Percentiles rank a stretch among this genome's conserved stretches.
Conservation (phyloP, 2,888 invertebrate species). For the Mantis religiosa region DNA sequence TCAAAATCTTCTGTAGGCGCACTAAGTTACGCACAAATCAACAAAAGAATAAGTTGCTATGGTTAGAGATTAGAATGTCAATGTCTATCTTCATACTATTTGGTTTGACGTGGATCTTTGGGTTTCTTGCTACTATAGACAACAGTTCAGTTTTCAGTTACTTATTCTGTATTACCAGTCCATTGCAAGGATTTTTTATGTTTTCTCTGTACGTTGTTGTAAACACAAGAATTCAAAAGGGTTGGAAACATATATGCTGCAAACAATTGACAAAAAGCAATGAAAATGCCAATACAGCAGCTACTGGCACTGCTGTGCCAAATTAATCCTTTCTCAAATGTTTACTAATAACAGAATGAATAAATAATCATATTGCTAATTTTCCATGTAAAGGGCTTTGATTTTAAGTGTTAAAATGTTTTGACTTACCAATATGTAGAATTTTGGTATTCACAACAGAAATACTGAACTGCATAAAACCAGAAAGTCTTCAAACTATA, state of each 20-base stretch:
- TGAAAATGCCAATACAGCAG: neutral
- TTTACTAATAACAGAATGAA: too few relatives aligned
- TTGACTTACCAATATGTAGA: too few relatives aligned
- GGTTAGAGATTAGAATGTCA: neutral
- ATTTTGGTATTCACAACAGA: too few relatives aligned
- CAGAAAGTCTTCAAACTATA: too few relatives aligned
- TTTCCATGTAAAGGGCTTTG: too few relatives aligned
- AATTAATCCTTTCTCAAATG: too few relatives aligned
- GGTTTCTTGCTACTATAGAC: neutral
- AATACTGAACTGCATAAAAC: too few relatives aligned
- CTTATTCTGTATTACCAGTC: neutral
- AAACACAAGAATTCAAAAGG: neutral
- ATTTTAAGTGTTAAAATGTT: too few relatives aligned
- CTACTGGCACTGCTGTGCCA: too few relatives aligned
- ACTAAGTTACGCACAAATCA: neutral
- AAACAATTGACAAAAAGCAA: neutral
- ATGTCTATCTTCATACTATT: neutral
- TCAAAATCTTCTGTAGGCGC: neutral
- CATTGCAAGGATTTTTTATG: neutral
- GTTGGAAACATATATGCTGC: neutral
- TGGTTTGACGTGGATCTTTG: neutral
- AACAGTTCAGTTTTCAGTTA: neutral
- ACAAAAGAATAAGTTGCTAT: neutral
- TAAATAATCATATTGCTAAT: too few relatives aligned
- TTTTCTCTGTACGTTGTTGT: neutral